A percentile compares a stretch with the other conserved stretches of the same genome.
These are phyloP conservation scores for Tauraco erythrolophus DNA, from an alignment of 2,113 vertebrate genomes.

Conservation along the genomic window DNA sequence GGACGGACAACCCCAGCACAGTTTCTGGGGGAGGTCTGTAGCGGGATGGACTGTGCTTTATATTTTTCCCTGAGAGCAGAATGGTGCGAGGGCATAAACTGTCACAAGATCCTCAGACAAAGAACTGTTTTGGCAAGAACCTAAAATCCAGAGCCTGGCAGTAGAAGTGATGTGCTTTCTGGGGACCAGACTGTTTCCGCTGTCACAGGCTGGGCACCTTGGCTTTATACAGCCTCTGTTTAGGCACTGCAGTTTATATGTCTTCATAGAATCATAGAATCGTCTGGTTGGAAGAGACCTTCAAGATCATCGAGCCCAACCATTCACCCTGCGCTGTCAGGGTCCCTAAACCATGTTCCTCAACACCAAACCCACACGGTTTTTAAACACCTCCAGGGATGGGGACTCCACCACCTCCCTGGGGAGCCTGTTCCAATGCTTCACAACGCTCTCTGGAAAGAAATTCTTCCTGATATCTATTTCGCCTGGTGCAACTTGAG, in stretches of 20 bases:
- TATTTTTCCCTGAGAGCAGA: neutral
- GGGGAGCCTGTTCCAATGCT: too few relatives aligned
- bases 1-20: neutral
- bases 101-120: neutral
- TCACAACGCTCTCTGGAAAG: too few relatives aligned
- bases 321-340: too few relatives aligned
- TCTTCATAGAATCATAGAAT: too few relatives aligned
- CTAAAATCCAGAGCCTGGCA: neutral
- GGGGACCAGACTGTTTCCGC: neutral
- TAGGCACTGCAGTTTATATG: neutral
- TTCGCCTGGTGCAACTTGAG: too few relatives aligned
- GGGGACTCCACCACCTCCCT: too few relatives aligned
- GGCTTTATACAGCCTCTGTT: neutral
- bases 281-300: too few relatives aligned
- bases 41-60: neutral
- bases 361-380: too few relatives aligned
- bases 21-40: neutral
- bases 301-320: too few relatives aligned
- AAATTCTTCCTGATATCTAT: too few relatives aligned
- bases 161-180: neutral
- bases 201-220: neutral
- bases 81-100: neutral
- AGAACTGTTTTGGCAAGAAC: neutral
- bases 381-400: too few relatives aligned
- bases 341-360: too few relatives aligned